Evolutionary conservation across 2,888 invertebrate species (phyloP).

Genomic region (Eupeodes latifasciatus): DNA sequence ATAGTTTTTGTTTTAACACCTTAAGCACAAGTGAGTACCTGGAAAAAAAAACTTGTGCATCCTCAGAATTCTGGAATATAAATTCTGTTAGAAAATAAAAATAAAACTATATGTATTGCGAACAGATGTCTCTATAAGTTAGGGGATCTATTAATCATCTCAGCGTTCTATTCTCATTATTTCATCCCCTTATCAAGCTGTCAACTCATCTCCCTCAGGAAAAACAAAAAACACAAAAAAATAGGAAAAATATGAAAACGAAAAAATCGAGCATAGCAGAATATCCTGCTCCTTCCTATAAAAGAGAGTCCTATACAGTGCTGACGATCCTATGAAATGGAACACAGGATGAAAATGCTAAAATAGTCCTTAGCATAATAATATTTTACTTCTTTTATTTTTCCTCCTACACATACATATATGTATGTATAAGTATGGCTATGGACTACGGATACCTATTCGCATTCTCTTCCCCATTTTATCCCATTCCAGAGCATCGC

Average conservation of each 20-base stretch:
- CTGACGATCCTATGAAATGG: slow-evolving; percentile 57
- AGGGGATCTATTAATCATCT: slow-evolving; percentile 75
- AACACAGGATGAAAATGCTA: slow-evolving; percentile 71
- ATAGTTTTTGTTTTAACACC: neutral
- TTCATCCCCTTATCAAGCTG: slow-evolving; percentile 76
- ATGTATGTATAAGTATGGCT: too few relatives aligned
- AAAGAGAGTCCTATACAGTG: slow-evolving; percentile 34
- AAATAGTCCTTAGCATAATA: slow-evolving; percentile 75
- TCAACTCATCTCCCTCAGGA: slow-evolving; percentile 66
- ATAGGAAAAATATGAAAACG: slow-evolving; percentile 19
- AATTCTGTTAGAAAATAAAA: neutral
- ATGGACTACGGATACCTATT: neutral
- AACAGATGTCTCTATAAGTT: slow-evolving; percentile 76
- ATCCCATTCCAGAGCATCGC: neutral
- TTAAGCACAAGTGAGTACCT: neutral
- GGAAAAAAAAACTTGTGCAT: neutral
- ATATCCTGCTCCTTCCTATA: slow-evolving; percentile 46
- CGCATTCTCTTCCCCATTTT: slow-evolving; percentile 32
- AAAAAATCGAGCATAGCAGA: slow-evolving; percentile 48
- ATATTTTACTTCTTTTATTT: slow-evolving; percentile 48
- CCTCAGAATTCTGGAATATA: neutral
- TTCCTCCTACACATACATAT: neutral
- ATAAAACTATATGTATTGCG: slow-evolving; percentile 1
- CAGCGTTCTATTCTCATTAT: slow-evolving; percentile 76
- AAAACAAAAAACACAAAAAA: slow-evolving; percentile 22